phyloP scores from a whole-genome alignment of 2,888 invertebrate genomes.

The Trissolcus japonicus region DNA sequence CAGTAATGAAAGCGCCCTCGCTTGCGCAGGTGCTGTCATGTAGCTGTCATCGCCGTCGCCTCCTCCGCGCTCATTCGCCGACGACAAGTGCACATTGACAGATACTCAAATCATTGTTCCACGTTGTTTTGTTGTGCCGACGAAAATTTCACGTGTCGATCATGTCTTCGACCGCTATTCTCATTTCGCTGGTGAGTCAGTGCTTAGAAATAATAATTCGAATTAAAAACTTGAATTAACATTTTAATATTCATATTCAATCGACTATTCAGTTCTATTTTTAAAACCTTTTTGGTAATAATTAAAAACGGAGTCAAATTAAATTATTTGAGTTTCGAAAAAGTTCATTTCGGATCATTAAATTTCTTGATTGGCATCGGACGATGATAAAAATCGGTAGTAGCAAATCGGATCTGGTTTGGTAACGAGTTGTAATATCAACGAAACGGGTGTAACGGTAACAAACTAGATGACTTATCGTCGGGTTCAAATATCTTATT shows the following conservation, averaged over 20 bases:
- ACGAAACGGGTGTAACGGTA: conserved; percentile 57
- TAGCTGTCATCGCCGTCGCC: conserved; percentile 57
- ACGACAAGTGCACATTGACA: conserved; percentile 39
- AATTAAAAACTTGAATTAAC: too few species aligned
- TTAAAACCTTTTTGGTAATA: background rate
- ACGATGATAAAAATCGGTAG: conserved; percentile 35
- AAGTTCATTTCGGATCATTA: conserved; percentile 29
- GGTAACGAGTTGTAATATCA: conserved; percentile 52
- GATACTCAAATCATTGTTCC: conserved; percentile 2
- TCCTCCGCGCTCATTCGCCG: conserved; percentile 49
- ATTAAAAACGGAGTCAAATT: background rate
- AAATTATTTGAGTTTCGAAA: background rate
- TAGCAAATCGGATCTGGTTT: conserved; percentile 53
- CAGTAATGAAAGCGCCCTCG: conserved; percentile 73
- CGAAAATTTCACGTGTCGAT: conserved; percentile 18
- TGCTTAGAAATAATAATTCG: background rate
- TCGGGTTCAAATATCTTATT: conserved; percentile 16
- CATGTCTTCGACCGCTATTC: conserved; percentile 60
- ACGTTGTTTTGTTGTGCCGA: conserved; percentile 5
- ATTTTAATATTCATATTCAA: too few species aligned
- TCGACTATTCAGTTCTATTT: too few species aligned
- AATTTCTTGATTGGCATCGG: background rate
- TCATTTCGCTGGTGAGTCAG: conserved; percentile 62
- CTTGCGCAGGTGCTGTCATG: conserved; percentile 70
- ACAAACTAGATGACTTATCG: conserved; percentile 48